Base-by-base conservation (phyloP, 1,140 invertebrate species). In the Eupristina koningsbergeri region DNA sequence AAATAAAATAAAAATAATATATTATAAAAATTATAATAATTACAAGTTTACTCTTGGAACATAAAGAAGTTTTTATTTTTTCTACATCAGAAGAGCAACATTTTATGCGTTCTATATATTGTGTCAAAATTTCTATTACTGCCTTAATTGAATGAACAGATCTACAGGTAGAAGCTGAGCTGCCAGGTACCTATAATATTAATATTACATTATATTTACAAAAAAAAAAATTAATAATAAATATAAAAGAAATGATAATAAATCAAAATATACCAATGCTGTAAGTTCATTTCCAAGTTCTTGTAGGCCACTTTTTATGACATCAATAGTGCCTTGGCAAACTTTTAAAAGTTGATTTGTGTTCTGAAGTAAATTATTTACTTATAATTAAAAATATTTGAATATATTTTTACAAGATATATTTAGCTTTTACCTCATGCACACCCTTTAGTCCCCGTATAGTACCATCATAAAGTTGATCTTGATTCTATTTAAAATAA, bases 11-110 rank as follows among this genome's bases (percentile, higher is more conserved):
- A 47, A 36, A n/a, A n/a, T n/a, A n/a, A n/a, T n/a, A n/a, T n/a
- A n/a, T n/a, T 67, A 69, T 80, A 58, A 73, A 85, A 61, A 73
- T 80, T 41, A 83, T 85, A 71, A 22, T 8, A 61, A 80, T 90
- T 86, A 92, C 92, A 26, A 92, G 87, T 88, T 91, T 91, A 64
- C 92, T 89, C 74, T 92, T 92, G 15, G 90, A 90, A 64, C 83
- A 86, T 17, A 91, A 39, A 81, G 87, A 75, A 80, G 79, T 86
- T 86, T 89, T 89, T 13, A 92, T 81, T 83, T 91, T 87, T 36
- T 89, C 88, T 31, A 91, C 84, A 82, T 91, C 90, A n/a, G 85
- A 79, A 31, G 74, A 89, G 84, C 86, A 91, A 75, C 82, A 80
- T 29, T 89, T 88, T 47, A 90, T 77, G 78, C 85, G 87, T 36